Conservation (phyloP, 2,113 vertebrate species). For the Elephas maximus region DNA sequence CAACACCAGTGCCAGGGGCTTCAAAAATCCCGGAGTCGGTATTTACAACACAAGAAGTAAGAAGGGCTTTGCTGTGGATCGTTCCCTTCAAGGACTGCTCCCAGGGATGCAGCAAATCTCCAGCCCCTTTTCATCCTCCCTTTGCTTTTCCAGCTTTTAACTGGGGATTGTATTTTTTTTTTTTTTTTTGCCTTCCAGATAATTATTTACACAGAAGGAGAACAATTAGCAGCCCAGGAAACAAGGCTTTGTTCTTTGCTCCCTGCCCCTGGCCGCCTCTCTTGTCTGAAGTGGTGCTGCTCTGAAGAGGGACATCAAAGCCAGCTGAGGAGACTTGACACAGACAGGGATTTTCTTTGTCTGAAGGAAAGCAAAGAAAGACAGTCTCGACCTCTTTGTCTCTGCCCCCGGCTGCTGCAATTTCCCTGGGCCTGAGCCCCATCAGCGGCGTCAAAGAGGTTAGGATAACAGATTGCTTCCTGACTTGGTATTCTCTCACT, state of each 20-base stretch:
- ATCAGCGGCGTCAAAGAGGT: not conserved
- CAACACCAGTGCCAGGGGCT: not conserved
- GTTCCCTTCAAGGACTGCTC: not conserved
- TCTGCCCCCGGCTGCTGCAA: not conserved
- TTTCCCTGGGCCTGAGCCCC: not conserved
- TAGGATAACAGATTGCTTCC: not conserved
- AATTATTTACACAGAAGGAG: slow-evolving; percentile 79
- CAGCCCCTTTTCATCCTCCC: slow-evolving; percentile 25
- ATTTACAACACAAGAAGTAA: not conserved
- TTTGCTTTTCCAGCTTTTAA: slow-evolving; percentile 44
- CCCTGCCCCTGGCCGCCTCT: slow-evolving; percentile 29
- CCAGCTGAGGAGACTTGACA: not conserved
- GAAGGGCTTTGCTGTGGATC: not conserved
- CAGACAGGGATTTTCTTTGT: slow-evolving; percentile 55
- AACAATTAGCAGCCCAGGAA: slow-evolving; percentile 74
- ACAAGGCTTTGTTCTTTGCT: slow-evolving; percentile 32
- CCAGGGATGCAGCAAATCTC: not conserved
- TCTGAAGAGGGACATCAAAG: slow-evolving; percentile 67
- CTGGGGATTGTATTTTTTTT: not conserved
- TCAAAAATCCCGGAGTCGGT: not conserved
- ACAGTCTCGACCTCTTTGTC: not conserved
- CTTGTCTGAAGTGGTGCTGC: slow-evolving; percentile 45
- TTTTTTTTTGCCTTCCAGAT: slow-evolving; percentile 30
- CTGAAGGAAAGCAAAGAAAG: slow-evolving; percentile 37
- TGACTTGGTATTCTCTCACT: not conserved